Evolutionary conservation across 2,113 vertebrate genomes (phyloP), one percentile per base, ranked within the genome.

Genomic region (Scopus umbretta): DNA sequence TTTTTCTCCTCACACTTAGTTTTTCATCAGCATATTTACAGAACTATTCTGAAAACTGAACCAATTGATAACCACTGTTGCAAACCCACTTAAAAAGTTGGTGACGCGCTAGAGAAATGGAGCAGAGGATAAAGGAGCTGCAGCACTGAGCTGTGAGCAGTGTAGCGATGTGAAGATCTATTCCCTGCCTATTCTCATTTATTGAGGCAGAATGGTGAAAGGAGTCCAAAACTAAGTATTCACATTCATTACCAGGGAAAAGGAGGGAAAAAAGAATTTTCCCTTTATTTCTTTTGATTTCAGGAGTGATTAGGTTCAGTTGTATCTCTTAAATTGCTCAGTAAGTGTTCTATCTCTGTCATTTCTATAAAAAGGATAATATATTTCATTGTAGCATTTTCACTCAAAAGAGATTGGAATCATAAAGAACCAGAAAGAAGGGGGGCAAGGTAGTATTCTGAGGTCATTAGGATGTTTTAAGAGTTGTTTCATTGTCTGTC

Each of bases 221-320:
- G 49, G 40, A 92, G 43, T 21, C 90, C 70, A 80, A 88, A 94
- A 53, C 78, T 56, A 70, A 85, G 78, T 26, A 96, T 91, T 94
- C 90, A 70, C 90, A 95, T 95, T 87, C 81, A 82, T 95, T 88
- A 88, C 34, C 43, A 43, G 38, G 56, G 11, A 85, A 81, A 87
- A 91, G 27, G 56, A 94, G 27, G 22, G 23, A 9, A 49, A 80
- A 89, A 86, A 56, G 36, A 94, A 72, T 89, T 90, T 87, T 94
- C 45, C 25, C n/a, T 86, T 95, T 87, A 73, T 47, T 94, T 62
- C 93, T 92, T 93, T 93, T 93, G 93, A 94, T 90, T 96, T 94
- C 90, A 80, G 93, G 67, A 95, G 85, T 73, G 93, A 94, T 96
- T 78, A 96, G 75, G 45, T 92, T 93, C 80, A 74, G 88, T 53